Evolutionary conservation across 1,140 invertebrate genomes (phyloP).

Genomic region (Drosophila cardini): DNA sequence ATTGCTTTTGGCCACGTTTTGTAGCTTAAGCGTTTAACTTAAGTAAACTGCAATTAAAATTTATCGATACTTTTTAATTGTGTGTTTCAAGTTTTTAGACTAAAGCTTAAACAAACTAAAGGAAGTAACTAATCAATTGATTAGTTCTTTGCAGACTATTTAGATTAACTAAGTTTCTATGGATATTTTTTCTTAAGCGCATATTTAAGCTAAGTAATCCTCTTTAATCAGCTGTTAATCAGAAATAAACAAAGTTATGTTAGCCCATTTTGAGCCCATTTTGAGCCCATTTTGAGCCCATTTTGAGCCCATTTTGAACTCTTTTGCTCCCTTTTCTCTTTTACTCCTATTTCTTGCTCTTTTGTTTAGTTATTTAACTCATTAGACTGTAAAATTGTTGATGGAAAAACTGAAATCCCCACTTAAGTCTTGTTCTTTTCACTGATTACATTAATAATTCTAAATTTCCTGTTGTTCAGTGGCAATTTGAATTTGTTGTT

Average conservation of each 20-base stretch:
- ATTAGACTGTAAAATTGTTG: slow-evolving; percentile 18
- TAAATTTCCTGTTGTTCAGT: slow-evolving; percentile 46
- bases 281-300: too few species aligned
- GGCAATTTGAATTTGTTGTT: slow-evolving; percentile 13
- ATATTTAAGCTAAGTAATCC: neutral
- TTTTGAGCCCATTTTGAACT: neutral
- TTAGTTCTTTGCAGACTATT: neutral
- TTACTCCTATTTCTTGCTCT: neutral
- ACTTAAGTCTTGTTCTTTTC: neutral
- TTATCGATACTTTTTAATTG: slow-evolving; percentile 17
- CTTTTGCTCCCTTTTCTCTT: neutral
- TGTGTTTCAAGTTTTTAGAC: slow-evolving; percentile 6
- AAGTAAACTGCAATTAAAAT: slow-evolving; percentile 32
- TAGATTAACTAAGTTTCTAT: neutral
- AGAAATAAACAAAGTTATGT: too few species aligned
- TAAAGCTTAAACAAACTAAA: neutral
- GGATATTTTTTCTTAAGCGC: neutral
- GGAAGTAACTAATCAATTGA: neutral
- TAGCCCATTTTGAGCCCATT: too few species aligned
- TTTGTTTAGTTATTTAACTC: neutral
- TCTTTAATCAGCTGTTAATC: neutral
- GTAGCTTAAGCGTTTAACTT: slow-evolving; percentile 28
- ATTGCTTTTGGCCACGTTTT: slow-evolving; percentile 32
- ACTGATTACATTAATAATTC: slow-evolving; percentile 33
- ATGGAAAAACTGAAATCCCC: slow-evolving; percentile 4